These are phyloP conservation scores for Phenganax subtilis DNA, from an alignment of 92 coral and sea anemone species.

Conservation along the genomic window DNA sequence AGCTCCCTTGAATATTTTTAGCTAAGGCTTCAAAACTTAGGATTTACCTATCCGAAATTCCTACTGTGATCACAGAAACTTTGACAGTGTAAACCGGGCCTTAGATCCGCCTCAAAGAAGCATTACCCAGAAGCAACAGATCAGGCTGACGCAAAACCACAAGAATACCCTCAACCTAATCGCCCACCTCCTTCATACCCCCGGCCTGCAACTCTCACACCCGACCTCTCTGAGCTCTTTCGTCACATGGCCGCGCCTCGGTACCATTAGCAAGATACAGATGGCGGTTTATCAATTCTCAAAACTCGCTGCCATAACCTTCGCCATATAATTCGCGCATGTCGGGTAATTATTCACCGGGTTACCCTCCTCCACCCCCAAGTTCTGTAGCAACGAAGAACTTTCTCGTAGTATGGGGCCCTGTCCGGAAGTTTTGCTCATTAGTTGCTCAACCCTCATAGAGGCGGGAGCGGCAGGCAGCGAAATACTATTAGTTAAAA, in stretches of 20 bases:
- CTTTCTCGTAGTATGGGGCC: constrained; percentile 98
- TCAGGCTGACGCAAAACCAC: constrained; percentile 37
- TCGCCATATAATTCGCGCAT: constrained; percentile 62
- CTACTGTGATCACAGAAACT: no score
- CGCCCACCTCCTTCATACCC: constrained; percentile 36
- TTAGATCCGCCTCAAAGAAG: constrained; percentile 69
- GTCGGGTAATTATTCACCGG: constrained; percentile 68
- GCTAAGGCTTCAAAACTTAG: no score
- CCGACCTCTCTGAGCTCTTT: constrained; percentile 91
- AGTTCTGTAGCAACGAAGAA: constrained; percentile 87
- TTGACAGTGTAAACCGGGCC: neutral
- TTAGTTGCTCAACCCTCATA: no score
- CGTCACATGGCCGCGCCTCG: constrained; percentile 95
- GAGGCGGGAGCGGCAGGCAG: no score
- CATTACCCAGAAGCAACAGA: constrained; percentile 46
- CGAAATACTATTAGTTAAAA: no score
- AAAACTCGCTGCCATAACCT: constrained; percentile 46
- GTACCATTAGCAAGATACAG: constrained; percentile 93
- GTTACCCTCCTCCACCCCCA: constrained; percentile 57
- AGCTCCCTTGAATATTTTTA: no score
- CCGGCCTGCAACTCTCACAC: constrained; percentile 68
- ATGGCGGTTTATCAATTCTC: constrained; percentile 64
- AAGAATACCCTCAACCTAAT: constrained; percentile 10
- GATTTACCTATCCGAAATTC: no score
- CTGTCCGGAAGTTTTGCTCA: constrained; percentile 29